Base-by-base conservation (phyloP, 1,140 invertebrate species). In the Bombus impatiens region DNA sequence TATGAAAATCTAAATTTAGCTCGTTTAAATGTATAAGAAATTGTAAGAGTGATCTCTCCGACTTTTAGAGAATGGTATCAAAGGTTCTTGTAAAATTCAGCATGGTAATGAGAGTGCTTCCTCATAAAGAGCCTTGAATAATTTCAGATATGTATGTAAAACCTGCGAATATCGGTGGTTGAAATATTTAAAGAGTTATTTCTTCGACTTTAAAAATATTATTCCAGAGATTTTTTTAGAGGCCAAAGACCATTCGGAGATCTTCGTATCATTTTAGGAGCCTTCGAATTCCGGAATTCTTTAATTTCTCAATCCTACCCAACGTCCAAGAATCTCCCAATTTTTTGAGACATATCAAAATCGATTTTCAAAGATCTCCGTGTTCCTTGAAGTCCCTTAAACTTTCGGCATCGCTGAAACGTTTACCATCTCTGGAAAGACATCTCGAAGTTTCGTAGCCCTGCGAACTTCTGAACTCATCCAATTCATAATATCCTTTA, bases 401-500 rank as follows among this genome's bases (percentile, higher is more conserved):
- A 37, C 35, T 59, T 37, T 15, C 1, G n/a, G 53, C 9, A 53
- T 22, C 68, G 10, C 4, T 5, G 35, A 32, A 71, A 71, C 40
- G 22, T 71, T 37, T 10, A 40, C 22, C 10, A 44, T 32, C 42
- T 22, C n/a, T 28, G 12, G 35, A 77, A 53, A 77, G 75, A 77
- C 75, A 77, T 77, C 75, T 77, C 35, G 2, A 57, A 77, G 40
- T 53, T 77, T n/a, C n/a, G 22, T 42, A 59, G 35, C 37, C 13
- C 37, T 6, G 15, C 37, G 15, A 78, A 59, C 37, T 78, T 65
- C 76, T 42, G 15, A 65, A 78, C 37, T 78, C 76, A 53, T 78
- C 37, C 57, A 65, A 78, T 78, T 59, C 57, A 62, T 62, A 78
- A 62, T 32, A 62, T 78, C 57, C 28, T 37, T 62, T 32, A n/a